Conservation (phyloP, 1,140 invertebrate species). For the Cephus cinctus region DNA sequence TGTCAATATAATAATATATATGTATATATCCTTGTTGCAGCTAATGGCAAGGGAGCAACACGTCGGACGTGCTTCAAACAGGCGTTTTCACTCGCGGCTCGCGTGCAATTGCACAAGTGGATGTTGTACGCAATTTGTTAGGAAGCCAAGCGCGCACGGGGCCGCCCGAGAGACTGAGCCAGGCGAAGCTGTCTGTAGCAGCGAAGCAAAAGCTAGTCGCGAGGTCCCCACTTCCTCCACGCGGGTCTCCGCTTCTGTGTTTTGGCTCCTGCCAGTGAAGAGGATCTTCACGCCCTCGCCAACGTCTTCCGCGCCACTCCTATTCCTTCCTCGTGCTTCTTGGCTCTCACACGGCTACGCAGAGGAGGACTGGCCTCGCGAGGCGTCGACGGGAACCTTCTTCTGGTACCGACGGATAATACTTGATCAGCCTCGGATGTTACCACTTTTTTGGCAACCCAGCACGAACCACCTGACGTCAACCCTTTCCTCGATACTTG, state of each 20-base stretch:
- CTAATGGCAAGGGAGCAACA: neutral
- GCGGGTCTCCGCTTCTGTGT: slow-evolving; percentile 21
- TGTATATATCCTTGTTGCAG: neutral
- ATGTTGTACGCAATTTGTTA: slow-evolving; percentile 5
- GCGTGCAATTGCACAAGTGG: too few relatives aligned
- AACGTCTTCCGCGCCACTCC: slow-evolving; percentile 8
- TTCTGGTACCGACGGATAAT: too few relatives aligned
- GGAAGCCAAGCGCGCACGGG: slow-evolving; percentile 30
- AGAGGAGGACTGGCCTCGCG: neutral
- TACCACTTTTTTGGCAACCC: too few relatives aligned
- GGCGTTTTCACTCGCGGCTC: too few relatives aligned
- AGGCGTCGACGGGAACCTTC: too few relatives aligned
- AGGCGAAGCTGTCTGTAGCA: neutral
- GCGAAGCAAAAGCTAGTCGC: slow-evolving; percentile 6
- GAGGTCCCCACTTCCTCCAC: slow-evolving; percentile 29
- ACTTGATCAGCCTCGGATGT: too few relatives aligned
- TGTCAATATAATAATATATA: neutral
- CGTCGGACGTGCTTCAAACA: too few relatives aligned
- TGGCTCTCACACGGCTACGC: neutral
- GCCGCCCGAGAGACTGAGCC: slow-evolving; percentile 29
- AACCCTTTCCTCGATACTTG: too few relatives aligned
- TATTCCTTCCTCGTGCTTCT: slow-evolving; percentile 6
- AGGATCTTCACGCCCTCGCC: slow-evolving; percentile 4
- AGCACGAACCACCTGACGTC: too few relatives aligned
- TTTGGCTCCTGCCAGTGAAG: slow-evolving; percentile 13